Evolutionary conservation across 2,888 invertebrate species (phyloP).

Genomic region (Limnephilus lunatus): DNA sequence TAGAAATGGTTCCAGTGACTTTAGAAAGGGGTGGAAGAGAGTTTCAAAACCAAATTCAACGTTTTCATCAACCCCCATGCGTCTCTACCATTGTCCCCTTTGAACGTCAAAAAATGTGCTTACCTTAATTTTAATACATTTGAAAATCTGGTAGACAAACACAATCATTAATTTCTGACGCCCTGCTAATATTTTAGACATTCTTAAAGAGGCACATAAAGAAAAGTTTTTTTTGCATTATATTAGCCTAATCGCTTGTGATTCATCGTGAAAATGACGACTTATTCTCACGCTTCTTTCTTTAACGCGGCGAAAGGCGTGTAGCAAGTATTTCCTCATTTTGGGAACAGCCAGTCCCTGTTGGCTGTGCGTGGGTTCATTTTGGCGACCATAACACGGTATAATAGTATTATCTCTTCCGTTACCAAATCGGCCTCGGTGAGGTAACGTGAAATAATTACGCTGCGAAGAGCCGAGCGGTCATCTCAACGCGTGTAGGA

Average conservation of each 20-base stretch:
- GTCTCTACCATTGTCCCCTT: too few relatives aligned
- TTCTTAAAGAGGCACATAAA: not conserved
- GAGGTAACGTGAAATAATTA: not conserved
- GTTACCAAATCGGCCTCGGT: conserved; percentile 17
- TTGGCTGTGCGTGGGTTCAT: conserved; percentile 8
- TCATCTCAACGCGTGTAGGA: conserved; percentile 27
- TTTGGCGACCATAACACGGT: conserved; percentile 30
- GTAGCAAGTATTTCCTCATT: conserved; percentile 36
- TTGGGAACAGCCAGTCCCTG: conserved; percentile 13
- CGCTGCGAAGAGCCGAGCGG: conserved; percentile 6
- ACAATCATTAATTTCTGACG: not conserved
- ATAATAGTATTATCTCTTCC: not conserved
- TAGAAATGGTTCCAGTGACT: too few relatives aligned
- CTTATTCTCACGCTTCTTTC: conserved; percentile 26
- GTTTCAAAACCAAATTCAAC: too few relatives aligned
- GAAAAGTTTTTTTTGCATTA: not conserved
- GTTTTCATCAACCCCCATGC: too few relatives aligned
- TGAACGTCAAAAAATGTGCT: too few relatives aligned
- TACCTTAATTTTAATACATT: not conserved
- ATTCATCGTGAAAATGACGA: not conserved
- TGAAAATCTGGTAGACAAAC: not conserved
- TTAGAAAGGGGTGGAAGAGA: too few relatives aligned
- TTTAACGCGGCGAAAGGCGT: conserved; percentile 10
- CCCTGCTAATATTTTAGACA: not conserved
- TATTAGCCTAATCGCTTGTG: not conserved